Evolutionary conservation across 2,888 invertebrate genomes (phyloP), one percentile per base, ranked within the genome.

Genomic region (Mesorhabditis sp.): DNA sequence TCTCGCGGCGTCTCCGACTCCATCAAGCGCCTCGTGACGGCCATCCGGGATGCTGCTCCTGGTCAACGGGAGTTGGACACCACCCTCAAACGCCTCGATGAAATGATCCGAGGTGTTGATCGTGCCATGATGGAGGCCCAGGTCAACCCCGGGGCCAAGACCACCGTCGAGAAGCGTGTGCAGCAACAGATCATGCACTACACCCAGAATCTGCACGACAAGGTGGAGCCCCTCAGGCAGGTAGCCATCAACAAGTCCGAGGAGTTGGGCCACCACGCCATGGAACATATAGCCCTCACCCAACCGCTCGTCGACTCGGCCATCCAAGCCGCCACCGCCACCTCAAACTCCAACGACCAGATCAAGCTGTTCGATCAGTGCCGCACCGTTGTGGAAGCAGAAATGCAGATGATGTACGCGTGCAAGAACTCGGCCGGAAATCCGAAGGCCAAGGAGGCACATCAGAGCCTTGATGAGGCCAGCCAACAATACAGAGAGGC

Each of bases 381-480:
- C 63, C 71, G 70, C 67, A 95, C 96, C 0, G 94, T 96, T 68
- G 90, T 93, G 0, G 98, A 98, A 88, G 92, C 93, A n/a, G 91
- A 92, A 4, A 88, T 93, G 4, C 92, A 94, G 81, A 75, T 82
- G 77, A 79, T 83, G 78, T 91, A 91, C 77, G 91, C 92, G 0
- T 91, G 93, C 2, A 93, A 93, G 85, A 92, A 93, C 83, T 91
- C 93, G 0, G 95, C 92, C 0, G 97, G 97, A 4, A 97, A 97
- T 89, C 66, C 74, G 4, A 76, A 92, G 90, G 94, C 95, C 0
- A 3, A 90, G 13, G 82, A 86, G 61, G 86, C 91, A 2, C 95
- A 96, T 88, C 89, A 90, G 0, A 92, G 92, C 73, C 90, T 96
- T 62, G 93, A 95, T 78, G 92, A 93, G 69, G 90, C 91, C 65